Evolutionary conservation across 2,797 vertebrate genomes (phyloP).

Genomic region (Hafferia zeledoni): DNA sequence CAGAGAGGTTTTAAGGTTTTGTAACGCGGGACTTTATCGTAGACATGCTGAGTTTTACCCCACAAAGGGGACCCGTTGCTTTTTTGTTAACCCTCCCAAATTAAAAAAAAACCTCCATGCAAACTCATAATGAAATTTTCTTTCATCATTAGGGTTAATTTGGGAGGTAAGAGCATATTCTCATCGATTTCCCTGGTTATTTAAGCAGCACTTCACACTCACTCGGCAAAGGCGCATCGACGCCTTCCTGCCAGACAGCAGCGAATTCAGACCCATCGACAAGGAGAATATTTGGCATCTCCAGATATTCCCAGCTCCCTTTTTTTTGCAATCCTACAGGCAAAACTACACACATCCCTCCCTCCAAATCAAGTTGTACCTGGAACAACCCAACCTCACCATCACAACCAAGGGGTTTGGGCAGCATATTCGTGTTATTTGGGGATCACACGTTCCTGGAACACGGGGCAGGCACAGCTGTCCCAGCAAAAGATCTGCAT

Average conservation of each 20-base stretch:
- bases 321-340: neutral
- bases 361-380: neutral
- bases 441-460: rapidly evolving
- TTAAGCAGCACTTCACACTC: neutral
- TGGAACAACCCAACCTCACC: neutral
- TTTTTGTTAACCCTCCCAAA: neutral
- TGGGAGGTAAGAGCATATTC: neutral
- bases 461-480: rapidly evolving
- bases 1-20: neutral
- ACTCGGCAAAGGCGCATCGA: neutral
- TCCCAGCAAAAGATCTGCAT: neutral
- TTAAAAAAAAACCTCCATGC: rapidly evolving
- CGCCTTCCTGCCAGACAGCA: slow-evolving; percentile 46
- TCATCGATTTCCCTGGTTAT: neutral
- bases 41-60: neutral
- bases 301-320: neutral
- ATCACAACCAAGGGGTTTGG: rapidly evolving
- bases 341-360: neutral
- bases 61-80: rapidly evolving
- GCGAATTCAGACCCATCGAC: neutral
- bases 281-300: neutral
- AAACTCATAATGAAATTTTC: neutral
- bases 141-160: neutral
- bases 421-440: rapidly evolving
- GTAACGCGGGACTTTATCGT: rapidly evolving